Percentiles rank a stretch among this genome's conserved stretches.
These are phyloP conservation scores for Pelmatolapia mariae DNA, from an alignment of 2,113 vertebrate species.

Conservation along the genomic window DNA sequence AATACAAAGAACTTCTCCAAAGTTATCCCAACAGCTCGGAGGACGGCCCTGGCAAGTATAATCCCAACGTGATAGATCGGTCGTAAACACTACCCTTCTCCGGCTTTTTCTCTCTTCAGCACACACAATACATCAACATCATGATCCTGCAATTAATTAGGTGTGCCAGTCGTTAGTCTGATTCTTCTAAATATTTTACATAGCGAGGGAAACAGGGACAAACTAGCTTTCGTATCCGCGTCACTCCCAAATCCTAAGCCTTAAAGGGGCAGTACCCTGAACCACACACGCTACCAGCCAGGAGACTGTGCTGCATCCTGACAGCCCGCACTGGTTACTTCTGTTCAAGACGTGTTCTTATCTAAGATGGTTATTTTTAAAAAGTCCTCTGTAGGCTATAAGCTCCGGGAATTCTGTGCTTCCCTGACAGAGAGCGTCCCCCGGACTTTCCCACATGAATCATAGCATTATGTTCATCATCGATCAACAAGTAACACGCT, in stretches of 20 bases:
- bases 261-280: slow-evolving; percentile 71
- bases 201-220: slow-evolving; percentile 66
- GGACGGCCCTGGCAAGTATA: slow-evolving; percentile 20
- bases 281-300: background rate
- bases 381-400: background rate
- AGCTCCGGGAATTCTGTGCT: background rate
- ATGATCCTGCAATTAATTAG: background rate
- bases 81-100: background rate
- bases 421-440: background rate
- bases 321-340: background rate
- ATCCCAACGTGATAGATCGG: slow-evolving; percentile 27
- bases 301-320: background rate
- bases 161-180: background rate
- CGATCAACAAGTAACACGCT: background rate
- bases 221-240: slow-evolving; percentile 71
- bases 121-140: background rate
- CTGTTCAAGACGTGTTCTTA: background rate
- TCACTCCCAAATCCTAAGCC: slow-evolving; percentile 80
- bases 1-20: slow-evolving; percentile 72
- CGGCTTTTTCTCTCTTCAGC: background rate
- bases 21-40: slow-evolving; percentile 59
- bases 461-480: background rate
- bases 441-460: background rate
- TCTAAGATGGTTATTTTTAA: background rate
- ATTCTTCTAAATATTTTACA: slow-evolving; percentile 57